A percentile compares a stretch with the other conserved stretches of the same genome.
phyloP scores from a whole-genome alignment of 2,113 vertebrate species.

The Grus americana region DNA sequence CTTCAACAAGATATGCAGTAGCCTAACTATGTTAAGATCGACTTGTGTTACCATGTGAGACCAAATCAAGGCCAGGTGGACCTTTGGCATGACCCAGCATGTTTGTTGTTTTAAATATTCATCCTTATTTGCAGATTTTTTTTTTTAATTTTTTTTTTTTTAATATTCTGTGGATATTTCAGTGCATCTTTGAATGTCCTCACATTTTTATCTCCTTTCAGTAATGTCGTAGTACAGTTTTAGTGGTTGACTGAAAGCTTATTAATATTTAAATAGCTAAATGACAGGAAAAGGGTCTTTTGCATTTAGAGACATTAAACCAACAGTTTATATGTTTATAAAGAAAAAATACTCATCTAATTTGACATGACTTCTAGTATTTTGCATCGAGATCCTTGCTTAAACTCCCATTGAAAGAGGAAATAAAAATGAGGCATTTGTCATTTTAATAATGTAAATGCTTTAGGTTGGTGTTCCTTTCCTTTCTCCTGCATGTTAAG shows the following conservation, averaged over 20 bases:
- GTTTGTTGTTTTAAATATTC: neutral
- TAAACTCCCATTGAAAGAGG: neutral
- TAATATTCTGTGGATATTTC: neutral
- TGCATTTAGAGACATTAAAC: neutral
- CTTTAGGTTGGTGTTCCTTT: neutral
- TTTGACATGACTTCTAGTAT: neutral
- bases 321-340: neutral
- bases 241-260: neutral
- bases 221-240: neutral
- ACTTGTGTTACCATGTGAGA: neutral
- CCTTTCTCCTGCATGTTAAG: neutral
- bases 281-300: neutral
- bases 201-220: neutral
- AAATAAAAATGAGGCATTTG: neutral
- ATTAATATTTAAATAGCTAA: neutral
- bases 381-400: neutral
- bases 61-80: neutral
- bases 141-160: neutral
- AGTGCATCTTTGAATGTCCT: neutral
- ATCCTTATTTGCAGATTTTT: neutral
- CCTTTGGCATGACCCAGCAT: neutral
- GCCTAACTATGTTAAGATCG: neutral
- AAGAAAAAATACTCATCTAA: neutral
- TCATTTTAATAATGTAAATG: neutral
- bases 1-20: neutral